phyloP scores from a whole-genome alignment of 2,888 invertebrate species.

The Phlogophora meticulosa region DNA sequence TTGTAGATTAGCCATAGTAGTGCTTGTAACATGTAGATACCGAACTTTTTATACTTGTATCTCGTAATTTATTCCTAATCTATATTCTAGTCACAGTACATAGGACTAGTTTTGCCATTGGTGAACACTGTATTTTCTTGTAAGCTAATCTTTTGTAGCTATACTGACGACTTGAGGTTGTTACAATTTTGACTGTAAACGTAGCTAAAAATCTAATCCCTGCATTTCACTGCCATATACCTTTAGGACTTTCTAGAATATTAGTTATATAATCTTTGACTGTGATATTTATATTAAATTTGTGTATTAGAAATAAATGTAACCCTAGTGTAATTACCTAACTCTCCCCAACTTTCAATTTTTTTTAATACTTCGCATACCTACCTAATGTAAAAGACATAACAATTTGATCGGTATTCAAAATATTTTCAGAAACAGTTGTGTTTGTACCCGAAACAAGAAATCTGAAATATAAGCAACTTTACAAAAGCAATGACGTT shows the following conservation, averaged over 20 bases:
- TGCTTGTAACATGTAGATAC: constrained; percentile 80
- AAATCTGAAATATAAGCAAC: constrained; percentile 83
- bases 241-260: constrained; percentile 81
- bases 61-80: constrained; percentile 87
- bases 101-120: constrained; percentile 86
- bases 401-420: constrained; percentile 73
- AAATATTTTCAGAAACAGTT: constrained; percentile 85
- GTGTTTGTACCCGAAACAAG: constrained; percentile 77
- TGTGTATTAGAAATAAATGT: constrained; percentile 87
- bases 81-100: constrained; percentile 88
- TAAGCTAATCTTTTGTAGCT: constrained; percentile 67
- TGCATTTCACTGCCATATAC: constrained; percentile 89
- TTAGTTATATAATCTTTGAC: constrained; percentile 90
- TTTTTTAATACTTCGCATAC: constrained; percentile 68
- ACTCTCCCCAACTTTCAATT: constrained; percentile 65
- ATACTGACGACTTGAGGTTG: constrained; percentile 73
- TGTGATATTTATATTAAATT: constrained; percentile 91
- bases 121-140: constrained; percentile 67
- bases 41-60: constrained; percentile 80
- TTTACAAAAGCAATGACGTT: constrained; percentile 75
- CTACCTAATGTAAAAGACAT: constrained; percentile 63
- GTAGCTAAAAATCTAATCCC: constrained; percentile 73
- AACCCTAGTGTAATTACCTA: constrained; percentile 75
- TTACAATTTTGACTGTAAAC: constrained; percentile 73
- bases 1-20: constrained; percentile 77